Evolutionary conservation across 1,140 invertebrate species (phyloP).

Genomic region (Popillia japonica): DNA sequence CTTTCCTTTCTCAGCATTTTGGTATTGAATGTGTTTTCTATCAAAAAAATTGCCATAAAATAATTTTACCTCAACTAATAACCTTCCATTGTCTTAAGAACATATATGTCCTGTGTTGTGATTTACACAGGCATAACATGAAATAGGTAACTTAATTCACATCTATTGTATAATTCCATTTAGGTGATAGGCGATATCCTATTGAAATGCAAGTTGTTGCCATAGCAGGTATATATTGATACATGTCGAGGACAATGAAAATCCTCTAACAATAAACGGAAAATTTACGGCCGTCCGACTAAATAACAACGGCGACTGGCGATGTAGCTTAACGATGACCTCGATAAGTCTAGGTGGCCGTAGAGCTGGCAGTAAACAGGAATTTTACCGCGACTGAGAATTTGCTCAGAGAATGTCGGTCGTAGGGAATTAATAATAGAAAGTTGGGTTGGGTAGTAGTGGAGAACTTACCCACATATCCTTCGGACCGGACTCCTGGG

Average conservation of each 20-base stretch:
- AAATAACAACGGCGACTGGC: not conserved
- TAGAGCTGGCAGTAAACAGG: not conserved
- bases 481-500: conserved; percentile 51
- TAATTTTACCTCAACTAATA: too few relatives aligned
- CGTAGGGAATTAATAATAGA: not conserved
- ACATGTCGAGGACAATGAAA: not conserved
- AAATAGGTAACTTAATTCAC: too few relatives aligned
- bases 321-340: not conserved
- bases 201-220: too few relatives aligned
- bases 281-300: not conserved
- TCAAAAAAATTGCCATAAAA: too few relatives aligned
- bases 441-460: not conserved
- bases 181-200: too few relatives aligned
- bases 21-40: too few relatives aligned
- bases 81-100: too few relatives aligned
- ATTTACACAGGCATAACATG: too few relatives aligned
- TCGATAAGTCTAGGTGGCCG: not conserved
- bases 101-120: too few relatives aligned
- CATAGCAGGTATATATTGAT: too few relatives aligned
- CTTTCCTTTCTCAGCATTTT: too few relatives aligned
- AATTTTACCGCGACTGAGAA: not conserved
- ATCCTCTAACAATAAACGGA: not conserved
- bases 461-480: conserved; percentile 55
- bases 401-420: not conserved
- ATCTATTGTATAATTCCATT: too few relatives aligned